These are phyloP conservation scores for Apogon talboti DNA, from an alignment of 2,797 vertebrate genomes.

Conservation along the genomic window DNA sequence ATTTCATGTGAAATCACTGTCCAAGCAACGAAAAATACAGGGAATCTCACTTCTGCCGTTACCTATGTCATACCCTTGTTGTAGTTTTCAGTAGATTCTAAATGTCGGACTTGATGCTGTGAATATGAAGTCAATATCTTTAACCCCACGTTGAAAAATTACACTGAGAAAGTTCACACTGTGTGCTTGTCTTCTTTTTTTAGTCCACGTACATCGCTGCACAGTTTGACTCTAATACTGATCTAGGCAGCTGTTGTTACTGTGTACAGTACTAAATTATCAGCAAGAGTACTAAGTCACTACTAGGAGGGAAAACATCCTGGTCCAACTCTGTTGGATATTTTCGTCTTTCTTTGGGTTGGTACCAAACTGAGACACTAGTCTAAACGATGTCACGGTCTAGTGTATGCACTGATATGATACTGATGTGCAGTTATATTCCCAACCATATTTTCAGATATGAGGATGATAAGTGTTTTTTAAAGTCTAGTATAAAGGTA, in stretches of 20 bases:
- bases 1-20: constrained; percentile 38
- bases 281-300: constrained; percentile 48
- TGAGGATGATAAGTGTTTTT: constrained; percentile 31
- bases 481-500: constrained; percentile 53
- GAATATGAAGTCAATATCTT: constrained; percentile 57
- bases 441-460: constrained; percentile 26
- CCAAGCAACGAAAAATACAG: constrained; percentile 35
- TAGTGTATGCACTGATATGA: constrained; percentile 47
- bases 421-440: constrained; percentile 18
- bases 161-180: constrained; percentile 38
- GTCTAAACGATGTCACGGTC: constrained; percentile 19
- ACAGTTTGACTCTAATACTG: constrained; percentile 54
- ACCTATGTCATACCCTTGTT: constrained; percentile 40
- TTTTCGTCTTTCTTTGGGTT: constrained; percentile 36
- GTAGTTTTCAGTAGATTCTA: constrained; percentile 32
- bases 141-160: constrained; percentile 41
- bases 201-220: constrained; percentile 34
- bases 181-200: constrained; percentile 56
- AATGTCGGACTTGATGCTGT: constrained; percentile 57
- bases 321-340: constrained; percentile 24
- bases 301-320: constrained; percentile 43
- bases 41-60: constrained; percentile 48
- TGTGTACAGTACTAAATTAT: constrained; percentile 46
- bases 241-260: constrained; percentile 54
- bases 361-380: constrained; percentile 35